Evolutionary conservation across 1,140 invertebrate species (phyloP).

Genomic region (Pogonus chalceus): DNA sequence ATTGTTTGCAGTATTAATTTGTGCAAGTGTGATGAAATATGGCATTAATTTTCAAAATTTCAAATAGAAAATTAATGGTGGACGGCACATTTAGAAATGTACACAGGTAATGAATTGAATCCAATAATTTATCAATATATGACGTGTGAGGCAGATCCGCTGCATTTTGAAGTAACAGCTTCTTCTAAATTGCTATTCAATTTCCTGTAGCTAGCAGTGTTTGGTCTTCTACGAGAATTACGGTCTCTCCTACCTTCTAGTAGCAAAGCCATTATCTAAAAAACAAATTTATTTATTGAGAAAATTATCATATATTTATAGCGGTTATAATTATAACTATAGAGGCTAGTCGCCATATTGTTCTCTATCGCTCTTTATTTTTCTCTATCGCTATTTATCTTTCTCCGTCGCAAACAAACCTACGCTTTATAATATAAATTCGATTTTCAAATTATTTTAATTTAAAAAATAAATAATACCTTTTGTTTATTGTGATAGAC

Average conservation of each 20-base stretch:
- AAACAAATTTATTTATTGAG: slow-evolving; percentile 13
- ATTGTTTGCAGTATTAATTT: slow-evolving; percentile 7
- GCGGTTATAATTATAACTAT: background rate
- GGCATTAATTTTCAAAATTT: background rate
- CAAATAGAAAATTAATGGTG: background rate
- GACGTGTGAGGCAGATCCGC: slow-evolving; percentile 28
- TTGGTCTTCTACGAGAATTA: slow-evolving; percentile 40
- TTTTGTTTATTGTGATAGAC: slow-evolving; percentile 61
- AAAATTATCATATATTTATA: slow-evolving; percentile 2
- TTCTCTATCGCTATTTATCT: background rate
- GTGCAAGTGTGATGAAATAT: background rate
- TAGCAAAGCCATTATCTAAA: slow-evolving; percentile 46
- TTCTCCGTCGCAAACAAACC: background rate
- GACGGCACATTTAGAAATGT: background rate
- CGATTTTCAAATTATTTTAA: background rate
- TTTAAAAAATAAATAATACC: slow-evolving; percentile 30
- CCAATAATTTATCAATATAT: slow-evolving; percentile 26
- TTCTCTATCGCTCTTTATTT: background rate
- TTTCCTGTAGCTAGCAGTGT: slow-evolving; percentile 48
- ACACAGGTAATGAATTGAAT: background rate
- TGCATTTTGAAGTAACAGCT: slow-evolving; percentile 45
- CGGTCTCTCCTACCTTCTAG: slow-evolving; percentile 43
- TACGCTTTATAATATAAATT: no score
- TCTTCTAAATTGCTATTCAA: slow-evolving; percentile 52
- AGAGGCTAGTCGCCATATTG: background rate